Percentiles rank a stretch among this genome's conserved stretches.
These are phyloP conservation scores for Drosophila grimshawi DNA, from an alignment of 1,140 invertebrate species.

Conservation along the genomic window DNA sequence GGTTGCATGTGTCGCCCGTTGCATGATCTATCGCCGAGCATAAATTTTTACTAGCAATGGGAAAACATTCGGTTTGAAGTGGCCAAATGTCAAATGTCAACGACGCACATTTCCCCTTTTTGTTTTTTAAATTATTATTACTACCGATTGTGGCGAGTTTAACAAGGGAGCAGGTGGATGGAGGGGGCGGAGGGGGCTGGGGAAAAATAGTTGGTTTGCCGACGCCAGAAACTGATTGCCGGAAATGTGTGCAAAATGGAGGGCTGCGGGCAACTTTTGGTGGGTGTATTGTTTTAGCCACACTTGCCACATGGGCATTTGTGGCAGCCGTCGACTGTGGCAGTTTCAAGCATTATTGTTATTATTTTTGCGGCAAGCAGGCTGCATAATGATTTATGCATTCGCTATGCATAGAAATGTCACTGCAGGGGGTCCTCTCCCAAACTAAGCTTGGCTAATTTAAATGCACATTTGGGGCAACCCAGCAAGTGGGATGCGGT, in stretches of 20 bases:
- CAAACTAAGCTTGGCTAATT: slow-evolving; percentile 58
- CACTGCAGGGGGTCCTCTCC: slow-evolving; percentile 36
- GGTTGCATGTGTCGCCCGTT: slow-evolving; percentile 54
- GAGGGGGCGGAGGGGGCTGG: slow-evolving; percentile 17
- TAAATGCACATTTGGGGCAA: slow-evolving; percentile 80
- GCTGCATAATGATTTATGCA: slow-evolving; percentile 79
- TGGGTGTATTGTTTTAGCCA: slow-evolving; percentile 21
- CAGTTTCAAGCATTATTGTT: slow-evolving; percentile 82
- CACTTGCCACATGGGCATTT: slow-evolving; percentile 66
- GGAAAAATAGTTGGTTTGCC: slow-evolving; percentile 18
- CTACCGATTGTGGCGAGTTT: slow-evolving; percentile 47
- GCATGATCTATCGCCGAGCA: slow-evolving; percentile 71
- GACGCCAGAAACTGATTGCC: slow-evolving; percentile 76
- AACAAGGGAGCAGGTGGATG: no score
- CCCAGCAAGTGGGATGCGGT: neutral
- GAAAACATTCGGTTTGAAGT: slow-evolving; percentile 21
- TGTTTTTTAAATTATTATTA: slow-evolving; percentile 68
- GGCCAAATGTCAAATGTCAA: slow-evolving; percentile 36
- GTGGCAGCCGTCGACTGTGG: slow-evolving; percentile 61
- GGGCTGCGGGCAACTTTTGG: neutral
- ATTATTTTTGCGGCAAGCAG: slow-evolving; percentile 68
- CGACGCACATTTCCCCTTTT: slow-evolving; percentile 22
- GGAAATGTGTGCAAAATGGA: slow-evolving; percentile 66
- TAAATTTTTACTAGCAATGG: slow-evolving; percentile 66
- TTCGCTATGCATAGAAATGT: slow-evolving; percentile 79